Evolutionary conservation across 2,113 vertebrate genomes (phyloP).

Genomic region (Lycaon pictus): DNA sequence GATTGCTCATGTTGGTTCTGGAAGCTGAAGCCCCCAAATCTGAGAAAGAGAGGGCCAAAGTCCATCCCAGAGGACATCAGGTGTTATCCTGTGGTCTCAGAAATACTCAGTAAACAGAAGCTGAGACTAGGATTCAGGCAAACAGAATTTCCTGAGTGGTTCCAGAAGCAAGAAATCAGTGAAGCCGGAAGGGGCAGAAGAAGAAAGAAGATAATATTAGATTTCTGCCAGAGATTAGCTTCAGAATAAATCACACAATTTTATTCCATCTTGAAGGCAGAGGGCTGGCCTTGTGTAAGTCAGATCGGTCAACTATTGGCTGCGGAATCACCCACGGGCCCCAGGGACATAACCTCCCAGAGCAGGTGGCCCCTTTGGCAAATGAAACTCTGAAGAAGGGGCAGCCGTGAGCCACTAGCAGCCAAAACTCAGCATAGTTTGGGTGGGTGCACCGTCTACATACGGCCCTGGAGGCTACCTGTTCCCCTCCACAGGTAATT

Average conservation of each 20-base stretch:
- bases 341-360: not conserved
- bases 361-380: not conserved
- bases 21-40: not conserved
- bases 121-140: not conserved
- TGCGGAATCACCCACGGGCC: not conserved
- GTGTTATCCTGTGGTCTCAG: not conserved
- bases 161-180: not conserved
- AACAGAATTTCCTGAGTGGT: not conserved
- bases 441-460: rapidly evolving
- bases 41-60: not conserved
- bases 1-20: not conserved
- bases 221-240: not conserved
- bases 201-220: not conserved
- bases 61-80: too few relatives aligned
- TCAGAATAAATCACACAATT: not conserved
- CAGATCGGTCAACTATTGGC: not conserved
- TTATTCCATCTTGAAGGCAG: not conserved
- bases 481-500: not conserved
- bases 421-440: not conserved
- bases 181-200: too few relatives aligned
- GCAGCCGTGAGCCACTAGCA: too few relatives aligned
- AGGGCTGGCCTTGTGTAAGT: not conserved
- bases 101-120: not conserved
- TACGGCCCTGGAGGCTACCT: too few relatives aligned
- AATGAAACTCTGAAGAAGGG: not conserved